Percentiles rank a stretch among this genome's conserved stretches.
These are phyloP conservation scores for Eurystomus glaucurus DNA, from an alignment of 2,797 vertebrate genomes.

Conservation along the genomic window DNA sequence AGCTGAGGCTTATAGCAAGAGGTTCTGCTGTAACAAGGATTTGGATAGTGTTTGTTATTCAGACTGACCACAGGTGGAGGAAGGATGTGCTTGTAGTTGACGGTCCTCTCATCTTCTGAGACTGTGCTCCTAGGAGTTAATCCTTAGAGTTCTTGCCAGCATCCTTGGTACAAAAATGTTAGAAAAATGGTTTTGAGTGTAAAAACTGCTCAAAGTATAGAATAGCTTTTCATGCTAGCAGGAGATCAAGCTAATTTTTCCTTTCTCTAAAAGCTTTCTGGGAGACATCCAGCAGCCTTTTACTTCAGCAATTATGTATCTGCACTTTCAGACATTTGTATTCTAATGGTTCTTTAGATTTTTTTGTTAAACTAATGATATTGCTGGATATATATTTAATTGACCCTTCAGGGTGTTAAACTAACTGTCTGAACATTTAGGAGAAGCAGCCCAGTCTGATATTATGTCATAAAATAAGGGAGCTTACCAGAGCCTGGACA, in stretches of 20 bases:
- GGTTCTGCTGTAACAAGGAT: not conserved
- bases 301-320: not conserved
- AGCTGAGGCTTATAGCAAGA: not conserved
- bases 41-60: not conserved
- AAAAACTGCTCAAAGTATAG: not conserved
- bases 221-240: not conserved
- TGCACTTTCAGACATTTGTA: not conserved
- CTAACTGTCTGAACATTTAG: conserved; percentile 22
- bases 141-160: not conserved
- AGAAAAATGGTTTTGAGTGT: no score
- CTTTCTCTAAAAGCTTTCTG: conserved; percentile 3
- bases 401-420: conserved; percentile 47
- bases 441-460: conserved; percentile 61
- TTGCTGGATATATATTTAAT: conserved; percentile 37
- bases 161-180: not conserved
- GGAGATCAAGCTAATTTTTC: not conserved
- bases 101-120: not conserved
- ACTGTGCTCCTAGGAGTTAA: not conserved
- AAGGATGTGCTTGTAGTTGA: not conserved
- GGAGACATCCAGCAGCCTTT: conserved; percentile 5
- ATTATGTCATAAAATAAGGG: not conserved
- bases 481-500: conserved; percentile 9
- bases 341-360: not conserved
- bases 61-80: not conserved
- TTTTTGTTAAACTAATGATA: not conserved